Evolutionary conservation across 53 echinoderm and acorn worm genomes (phyloP).

Genomic region (Glandiceps talaboti): DNA sequence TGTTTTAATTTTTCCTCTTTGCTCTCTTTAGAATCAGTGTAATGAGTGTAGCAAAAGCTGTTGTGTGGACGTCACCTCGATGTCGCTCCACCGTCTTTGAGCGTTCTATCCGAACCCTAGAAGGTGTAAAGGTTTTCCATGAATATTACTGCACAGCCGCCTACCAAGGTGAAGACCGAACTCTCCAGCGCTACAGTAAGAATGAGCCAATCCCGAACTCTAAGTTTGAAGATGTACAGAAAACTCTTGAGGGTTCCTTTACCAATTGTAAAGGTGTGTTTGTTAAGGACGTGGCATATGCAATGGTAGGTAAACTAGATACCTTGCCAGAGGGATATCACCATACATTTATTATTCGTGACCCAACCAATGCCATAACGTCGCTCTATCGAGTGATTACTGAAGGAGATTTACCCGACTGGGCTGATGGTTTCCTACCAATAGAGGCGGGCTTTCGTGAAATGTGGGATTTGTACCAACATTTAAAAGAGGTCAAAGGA

Average conservation of each 20-base stretch:
- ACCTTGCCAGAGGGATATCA: conserved; percentile 58
- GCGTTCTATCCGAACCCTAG: conserved; percentile 61
- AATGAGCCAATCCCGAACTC: not conserved
- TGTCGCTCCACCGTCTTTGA: conserved; percentile 92
- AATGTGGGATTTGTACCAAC: conserved; percentile 49
- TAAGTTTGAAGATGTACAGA: conserved; percentile 31
- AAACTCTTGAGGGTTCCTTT: conserved; percentile 29
- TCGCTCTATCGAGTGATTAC: conserved; percentile 31
- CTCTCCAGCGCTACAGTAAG: conserved; percentile 26
- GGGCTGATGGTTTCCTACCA: conserved; percentile 13
- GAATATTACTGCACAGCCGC: conserved; percentile 82
- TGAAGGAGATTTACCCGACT: not conserved
- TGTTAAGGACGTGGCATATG: conserved; percentile 77
- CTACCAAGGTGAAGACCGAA: conserved; percentile 83
- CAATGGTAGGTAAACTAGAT: conserved; percentile 59
- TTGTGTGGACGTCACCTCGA: conserved; percentile 89
- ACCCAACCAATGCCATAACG: conserved; percentile 69
- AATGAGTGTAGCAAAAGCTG: too few species aligned
- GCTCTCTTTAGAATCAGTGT: too few species aligned
- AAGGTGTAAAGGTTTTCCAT: conserved; percentile 51
- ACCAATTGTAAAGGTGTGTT: conserved; percentile 49
- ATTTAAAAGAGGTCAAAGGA: conserved; percentile 52
- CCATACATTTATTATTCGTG: conserved; percentile 87
- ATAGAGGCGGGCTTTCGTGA: conserved; percentile 69
- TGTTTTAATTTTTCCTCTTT: too few species aligned